Evolutionary conservation across 2,797 vertebrate species (phyloP).

Genomic region (Picus viridis): DNA sequence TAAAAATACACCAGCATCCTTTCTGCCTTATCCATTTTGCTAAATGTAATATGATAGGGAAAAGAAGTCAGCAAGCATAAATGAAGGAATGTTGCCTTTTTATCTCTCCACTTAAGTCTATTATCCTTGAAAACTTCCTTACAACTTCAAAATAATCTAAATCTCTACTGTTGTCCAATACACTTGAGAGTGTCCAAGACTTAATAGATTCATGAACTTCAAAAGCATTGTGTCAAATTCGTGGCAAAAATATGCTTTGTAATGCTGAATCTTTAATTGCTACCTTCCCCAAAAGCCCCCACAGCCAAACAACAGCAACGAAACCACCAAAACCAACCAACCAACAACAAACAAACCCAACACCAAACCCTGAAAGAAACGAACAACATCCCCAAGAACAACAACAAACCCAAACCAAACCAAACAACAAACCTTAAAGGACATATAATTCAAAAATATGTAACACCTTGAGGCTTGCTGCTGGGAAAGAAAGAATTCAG

Average conservation of each 20-base stretch:
- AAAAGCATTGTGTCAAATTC: neutral
- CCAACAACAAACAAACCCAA: neutral
- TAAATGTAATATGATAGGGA: conserved; percentile 6
- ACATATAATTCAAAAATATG: neutral
- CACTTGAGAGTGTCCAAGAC: neutral
- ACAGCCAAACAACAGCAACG: neutral
- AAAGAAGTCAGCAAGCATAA: conserved; percentile 22
- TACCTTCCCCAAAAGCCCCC: neutral
- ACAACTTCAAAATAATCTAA: conserved; percentile 38
- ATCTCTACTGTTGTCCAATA: neutral
- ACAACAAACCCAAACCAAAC: neutral
- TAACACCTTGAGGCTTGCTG: neutral
- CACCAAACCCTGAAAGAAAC: neutral
- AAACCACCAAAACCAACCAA: neutral
- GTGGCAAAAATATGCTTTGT: neutral
- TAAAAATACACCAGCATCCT: conserved; percentile 45
- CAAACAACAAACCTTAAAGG: neutral
- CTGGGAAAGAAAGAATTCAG: neutral
- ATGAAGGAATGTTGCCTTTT: neutral
- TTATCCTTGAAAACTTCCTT: conserved; percentile 42
- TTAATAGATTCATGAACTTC: neutral
- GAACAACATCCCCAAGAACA: neutral
- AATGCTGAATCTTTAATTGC: neutral
- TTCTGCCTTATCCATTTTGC: conserved; percentile 24
- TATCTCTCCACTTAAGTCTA: neutral